Conservation (phyloP, 2,888 invertebrate species). For the Scotopteryx bipunctaria region DNA sequence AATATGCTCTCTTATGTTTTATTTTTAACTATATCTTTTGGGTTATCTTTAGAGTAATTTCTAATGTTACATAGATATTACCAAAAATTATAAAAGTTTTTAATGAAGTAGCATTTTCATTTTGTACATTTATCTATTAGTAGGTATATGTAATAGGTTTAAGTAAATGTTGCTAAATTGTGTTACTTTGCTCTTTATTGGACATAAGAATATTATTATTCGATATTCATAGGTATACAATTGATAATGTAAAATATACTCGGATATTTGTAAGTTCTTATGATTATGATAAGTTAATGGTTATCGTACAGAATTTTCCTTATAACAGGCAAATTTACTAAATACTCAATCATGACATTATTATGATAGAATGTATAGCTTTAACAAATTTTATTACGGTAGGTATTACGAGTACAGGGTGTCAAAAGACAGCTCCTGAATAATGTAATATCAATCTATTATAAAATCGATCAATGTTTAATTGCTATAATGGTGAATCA, state of each 20-base stretch:
- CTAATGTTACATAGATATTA: neutral
- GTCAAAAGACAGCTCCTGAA: neutral
- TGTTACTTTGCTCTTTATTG: conserved; percentile 11
- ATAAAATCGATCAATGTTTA: too few species aligned
- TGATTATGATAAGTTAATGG: conserved; percentile 12
- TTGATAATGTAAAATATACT: neutral
- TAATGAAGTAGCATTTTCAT: neutral
- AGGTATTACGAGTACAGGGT: neutral
- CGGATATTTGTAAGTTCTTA: conserved; percentile 14
- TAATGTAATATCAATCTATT: too few species aligned
- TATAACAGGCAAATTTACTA: conserved; percentile 17
- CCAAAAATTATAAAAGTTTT: neutral
- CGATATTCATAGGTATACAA: conserved; percentile 1
- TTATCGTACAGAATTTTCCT: neutral
- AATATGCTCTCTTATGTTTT: neutral
- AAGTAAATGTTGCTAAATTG: conserved; percentile 14
- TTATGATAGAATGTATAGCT: conserved; percentile 29
- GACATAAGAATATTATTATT: conserved; percentile 7
- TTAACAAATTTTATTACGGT: conserved; percentile 28
- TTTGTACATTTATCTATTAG: conserved; percentile 1
- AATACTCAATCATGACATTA: conserved; percentile 44
- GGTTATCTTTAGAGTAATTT: neutral
- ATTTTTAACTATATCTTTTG: neutral
- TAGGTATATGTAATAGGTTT: neutral
- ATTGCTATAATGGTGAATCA: too few species aligned